These are phyloP conservation scores for Alentia gelatinosa DNA, from an alignment of 2,888 invertebrate species.

Conservation along the genomic window DNA sequence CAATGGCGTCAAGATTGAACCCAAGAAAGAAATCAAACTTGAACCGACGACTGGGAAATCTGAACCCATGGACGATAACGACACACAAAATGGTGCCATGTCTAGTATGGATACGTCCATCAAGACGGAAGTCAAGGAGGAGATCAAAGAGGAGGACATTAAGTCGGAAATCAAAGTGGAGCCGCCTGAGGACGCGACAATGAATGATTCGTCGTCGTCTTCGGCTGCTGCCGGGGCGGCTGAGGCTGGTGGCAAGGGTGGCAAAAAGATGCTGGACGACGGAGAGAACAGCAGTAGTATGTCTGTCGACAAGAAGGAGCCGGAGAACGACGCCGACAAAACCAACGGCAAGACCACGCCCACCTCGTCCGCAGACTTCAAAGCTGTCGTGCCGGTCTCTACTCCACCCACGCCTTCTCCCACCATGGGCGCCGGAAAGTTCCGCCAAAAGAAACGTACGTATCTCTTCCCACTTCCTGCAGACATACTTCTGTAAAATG, in stretches of 20 bases:
- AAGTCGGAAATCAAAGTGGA: conserved; percentile 37
- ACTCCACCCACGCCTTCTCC: neutral
- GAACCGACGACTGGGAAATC: conserved; percentile 24
- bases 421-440: neutral
- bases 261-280: neutral
- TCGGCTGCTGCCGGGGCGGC: neutral
- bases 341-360: conserved; percentile 1
- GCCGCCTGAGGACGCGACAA: neutral
- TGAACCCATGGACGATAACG: conserved; percentile 21
- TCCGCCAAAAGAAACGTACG: conserved; percentile 49
- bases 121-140: conserved; percentile 47
- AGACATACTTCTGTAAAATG: neutral
- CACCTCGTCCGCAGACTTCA: neutral
- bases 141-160: conserved; percentile 38
- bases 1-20: conserved; percentile 18
- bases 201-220: conserved; percentile 10
- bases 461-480: neutral
- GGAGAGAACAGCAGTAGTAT: neutral
- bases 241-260: conserved; percentile 27
- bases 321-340: neutral
- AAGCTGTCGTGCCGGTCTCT: neutral
- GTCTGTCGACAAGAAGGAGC: conserved; percentile 37
- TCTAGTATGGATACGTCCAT: neutral
- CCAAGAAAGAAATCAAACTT: conserved; percentile 49
- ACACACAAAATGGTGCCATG: neutral